Evolutionary conservation across 2,888 invertebrate species (phyloP).

Genomic region (Cactoblastis cactorum): DNA sequence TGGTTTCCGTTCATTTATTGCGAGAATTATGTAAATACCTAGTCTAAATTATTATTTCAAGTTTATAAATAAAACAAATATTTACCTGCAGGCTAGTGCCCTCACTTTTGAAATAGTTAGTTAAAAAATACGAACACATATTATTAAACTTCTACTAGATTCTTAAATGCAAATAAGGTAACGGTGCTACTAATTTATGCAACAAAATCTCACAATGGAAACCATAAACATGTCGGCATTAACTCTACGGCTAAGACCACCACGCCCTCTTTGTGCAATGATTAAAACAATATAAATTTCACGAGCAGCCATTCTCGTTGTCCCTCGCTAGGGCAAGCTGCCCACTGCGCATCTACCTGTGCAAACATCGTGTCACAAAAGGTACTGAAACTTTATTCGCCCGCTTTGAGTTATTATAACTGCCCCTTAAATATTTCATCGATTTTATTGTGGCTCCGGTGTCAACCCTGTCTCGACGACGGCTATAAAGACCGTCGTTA

Average conservation of each 20-base stretch:
- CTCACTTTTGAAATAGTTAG: too few relatives aligned
- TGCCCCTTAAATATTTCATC: conserved; percentile 75
- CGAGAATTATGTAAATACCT: background rate
- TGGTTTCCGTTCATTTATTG: background rate
- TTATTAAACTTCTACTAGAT: background rate
- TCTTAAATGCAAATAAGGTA: conserved; percentile 1
- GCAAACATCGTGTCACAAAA: conserved; percentile 51
- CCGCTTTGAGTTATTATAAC: conserved; percentile 63
- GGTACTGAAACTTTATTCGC: conserved; percentile 42
- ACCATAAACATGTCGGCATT: conserved; percentile 2
- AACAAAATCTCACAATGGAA: conserved; percentile 10
- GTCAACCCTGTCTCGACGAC: conserved; percentile 73
- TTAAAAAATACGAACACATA: too few relatives aligned
- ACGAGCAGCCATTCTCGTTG: conserved; percentile 30
- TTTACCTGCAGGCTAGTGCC: too few relatives aligned
- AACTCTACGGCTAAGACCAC: conserved; percentile 2
- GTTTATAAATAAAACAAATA: too few relatives aligned
- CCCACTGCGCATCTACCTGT: conserved; percentile 65
- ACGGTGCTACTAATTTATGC: conserved; percentile 9
- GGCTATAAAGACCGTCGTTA: conserved; percentile 61
- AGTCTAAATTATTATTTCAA: too few relatives aligned
- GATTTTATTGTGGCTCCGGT: conserved; percentile 79
- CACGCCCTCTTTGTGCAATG: conserved; percentile 32
- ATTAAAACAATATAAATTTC: conserved; percentile 36
- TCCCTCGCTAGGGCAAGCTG: conserved; percentile 34